phyloP scores from a whole-genome alignment of 2,888 invertebrate genomes.

The Kryphioiulus occultus region DNA sequence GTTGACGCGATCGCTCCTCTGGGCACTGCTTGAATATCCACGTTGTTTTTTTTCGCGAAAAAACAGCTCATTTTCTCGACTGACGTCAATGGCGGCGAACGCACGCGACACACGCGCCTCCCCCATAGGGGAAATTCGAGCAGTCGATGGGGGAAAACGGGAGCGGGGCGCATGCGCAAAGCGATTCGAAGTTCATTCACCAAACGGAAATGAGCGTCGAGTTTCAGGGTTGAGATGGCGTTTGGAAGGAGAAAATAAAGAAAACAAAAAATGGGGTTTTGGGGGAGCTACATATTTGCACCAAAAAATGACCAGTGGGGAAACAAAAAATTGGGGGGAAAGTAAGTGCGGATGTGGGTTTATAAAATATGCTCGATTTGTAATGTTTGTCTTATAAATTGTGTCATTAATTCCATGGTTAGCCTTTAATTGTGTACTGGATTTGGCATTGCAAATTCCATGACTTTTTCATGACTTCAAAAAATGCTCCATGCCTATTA shows the following conservation, averaged over 20 bases:
- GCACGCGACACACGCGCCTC: neutral
- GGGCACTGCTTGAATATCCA: neutral
- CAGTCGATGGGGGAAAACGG: neutral
- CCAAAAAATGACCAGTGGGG: no score
- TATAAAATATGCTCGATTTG: no score
- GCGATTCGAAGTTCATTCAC: neutral
- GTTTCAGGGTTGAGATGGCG: neutral
- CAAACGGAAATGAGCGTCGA: neutral
- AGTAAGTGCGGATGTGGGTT: no score
- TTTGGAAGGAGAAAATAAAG: neutral
- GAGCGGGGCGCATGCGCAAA: neutral
- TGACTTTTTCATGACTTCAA: no score
- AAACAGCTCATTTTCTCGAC: conserved; percentile 5
- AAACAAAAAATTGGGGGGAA: no score
- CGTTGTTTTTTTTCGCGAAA: neutral
- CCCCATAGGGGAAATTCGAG: neutral
- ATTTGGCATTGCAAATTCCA: no score
- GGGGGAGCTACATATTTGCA: no score
- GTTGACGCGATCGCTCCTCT: neutral
- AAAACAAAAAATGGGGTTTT: neutral
- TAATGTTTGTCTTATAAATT: no score
- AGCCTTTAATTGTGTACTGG: no score
- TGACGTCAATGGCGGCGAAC: neutral
- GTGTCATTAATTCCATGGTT: no score
- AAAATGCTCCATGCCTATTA: no score